A percentile compares a stretch with the other conserved stretches of the same genome.
Conservation (phyloP, 2,797 vertebrate genomes). For the Neostethus bicornis region DNA sequence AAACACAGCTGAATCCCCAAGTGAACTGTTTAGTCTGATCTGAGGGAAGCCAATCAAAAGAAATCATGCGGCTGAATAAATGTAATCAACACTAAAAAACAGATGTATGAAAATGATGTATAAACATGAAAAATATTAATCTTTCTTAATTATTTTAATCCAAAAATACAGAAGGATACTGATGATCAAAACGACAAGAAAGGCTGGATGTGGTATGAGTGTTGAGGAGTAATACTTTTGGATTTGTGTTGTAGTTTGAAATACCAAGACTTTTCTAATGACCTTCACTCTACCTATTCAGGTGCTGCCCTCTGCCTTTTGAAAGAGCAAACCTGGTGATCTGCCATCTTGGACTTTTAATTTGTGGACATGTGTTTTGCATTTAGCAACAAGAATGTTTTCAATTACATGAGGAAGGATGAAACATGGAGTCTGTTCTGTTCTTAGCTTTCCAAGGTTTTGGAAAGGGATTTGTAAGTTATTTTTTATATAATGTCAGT, state of each 20-base stretch:
- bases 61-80: conserved; percentile 37
- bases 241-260: background rate
- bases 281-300: conserved; percentile 21
- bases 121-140: conserved; percentile 21
- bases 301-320: conserved; percentile 65
- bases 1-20: conserved; percentile 36
- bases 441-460: conserved; percentile 10
- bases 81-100: conserved; percentile 35
- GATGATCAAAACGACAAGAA: background rate
- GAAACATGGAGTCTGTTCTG: conserved; percentile 9
- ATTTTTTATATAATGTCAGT: conserved; percentile 8
- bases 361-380: conserved; percentile 39
- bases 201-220: background rate
- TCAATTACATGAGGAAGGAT: conserved; percentile 25
- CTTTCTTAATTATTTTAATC: conserved; percentile 1
- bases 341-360: conserved; percentile 8
- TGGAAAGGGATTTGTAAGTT: conserved; percentile 6
- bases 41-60: conserved; percentile 43
- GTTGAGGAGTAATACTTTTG: background rate
- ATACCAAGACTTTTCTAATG: conserved; percentile 2
- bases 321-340: conserved; percentile 13
- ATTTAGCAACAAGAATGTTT: conserved; percentile 34
- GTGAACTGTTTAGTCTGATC: conserved; percentile 19
- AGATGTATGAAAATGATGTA: conserved; percentile 51
- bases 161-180: background rate